Evolutionary conservation across 2,113 vertebrate genomes (phyloP), one percentile per base, ranked within the genome.

Genomic region (Mus pahari): DNA sequence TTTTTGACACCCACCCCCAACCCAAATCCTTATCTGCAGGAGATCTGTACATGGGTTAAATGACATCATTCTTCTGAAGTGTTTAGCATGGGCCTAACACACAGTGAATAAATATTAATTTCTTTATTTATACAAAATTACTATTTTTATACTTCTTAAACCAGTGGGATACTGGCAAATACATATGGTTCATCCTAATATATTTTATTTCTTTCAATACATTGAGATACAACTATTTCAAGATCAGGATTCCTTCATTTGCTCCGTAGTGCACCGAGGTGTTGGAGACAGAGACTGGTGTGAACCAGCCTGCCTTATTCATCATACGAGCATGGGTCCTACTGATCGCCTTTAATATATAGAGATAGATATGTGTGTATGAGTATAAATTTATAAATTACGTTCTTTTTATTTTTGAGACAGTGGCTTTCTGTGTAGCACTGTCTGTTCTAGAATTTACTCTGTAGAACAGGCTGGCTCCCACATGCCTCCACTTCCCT

Each of bases 171-270:
- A 75, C 0, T 70, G 33, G 20, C 42, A 87, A 33, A 45, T 84
- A n/a, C 33, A 83, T 31, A 55, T 45, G 70, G 50, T 84, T 77
- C 60, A 14, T 77, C 39, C 39, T 90, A 81, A 77, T 62, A n/a
- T 81, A 73, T 77, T 87, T 31, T 48, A 79, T 73, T 97, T 66
- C 62, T 95, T 91, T 83, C 39, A 84, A 5, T 75, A 74, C 89
- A 84, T 50, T 66, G 60, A 92, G 81, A 93, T 75, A 89, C 26
- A 92, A 60, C 36, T 60, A 73, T 90, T 94, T 94, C 75, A 95
- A 62, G 64, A 89, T 55, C n/a, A 86, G 48, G 39, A 70, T 50
- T 91, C 92, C 16, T 68, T 64, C 36, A 58, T 94, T 78, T 97
- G 82, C 71, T 86, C 62, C 14, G 89, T 64, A 50, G 77, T 62